phyloP scores from a whole-genome alignment of 2,797 vertebrate genomes.

The Chromis chromis region DNA sequence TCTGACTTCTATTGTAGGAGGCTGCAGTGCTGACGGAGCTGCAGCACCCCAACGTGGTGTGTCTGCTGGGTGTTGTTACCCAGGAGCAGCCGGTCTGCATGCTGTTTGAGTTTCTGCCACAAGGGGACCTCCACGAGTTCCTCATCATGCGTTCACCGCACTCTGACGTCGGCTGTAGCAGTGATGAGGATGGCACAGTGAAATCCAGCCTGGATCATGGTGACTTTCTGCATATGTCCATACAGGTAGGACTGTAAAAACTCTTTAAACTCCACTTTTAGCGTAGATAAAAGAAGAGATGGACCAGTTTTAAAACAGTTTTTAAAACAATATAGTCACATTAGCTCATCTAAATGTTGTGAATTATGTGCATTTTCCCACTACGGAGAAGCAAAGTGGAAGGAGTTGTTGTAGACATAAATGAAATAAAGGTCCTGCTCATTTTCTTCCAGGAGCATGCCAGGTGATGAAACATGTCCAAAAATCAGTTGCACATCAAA shows the following conservation, averaged over 20 bases:
- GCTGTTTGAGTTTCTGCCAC: conserved; percentile 95
- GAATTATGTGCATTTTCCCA: not conserved
- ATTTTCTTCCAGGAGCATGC: not conserved
- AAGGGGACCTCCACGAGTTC: conserved; percentile 98
- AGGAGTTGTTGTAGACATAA: not conserved
- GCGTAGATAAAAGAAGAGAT: not conserved
- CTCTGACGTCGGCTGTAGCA: conserved; percentile 97
- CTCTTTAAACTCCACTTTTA: not conserved
- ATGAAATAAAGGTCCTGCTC: not conserved
- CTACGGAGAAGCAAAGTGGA: not conserved
- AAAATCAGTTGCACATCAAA: not conserved
- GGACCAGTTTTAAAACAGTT: no score
- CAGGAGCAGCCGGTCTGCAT: conserved; percentile 97
- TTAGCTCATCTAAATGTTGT: no score
- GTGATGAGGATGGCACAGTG: conserved; percentile 96
- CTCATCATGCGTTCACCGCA: conserved; percentile 98
- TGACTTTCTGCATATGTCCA: conserved; percentile 94
- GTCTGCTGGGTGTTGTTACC: conserved; percentile 94
- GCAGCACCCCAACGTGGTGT: conserved; percentile 95
- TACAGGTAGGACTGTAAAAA: conserved; percentile 68
- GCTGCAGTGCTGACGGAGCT: conserved; percentile 92
- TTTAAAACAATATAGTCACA: no score
- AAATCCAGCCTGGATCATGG: conserved; percentile 96
- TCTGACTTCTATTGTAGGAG: conserved; percentile 75
- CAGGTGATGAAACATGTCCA: not conserved